Evolutionary conservation across 2,797 vertebrate species (phyloP).

Genomic region (Hapalemur alaotrensis): DNA sequence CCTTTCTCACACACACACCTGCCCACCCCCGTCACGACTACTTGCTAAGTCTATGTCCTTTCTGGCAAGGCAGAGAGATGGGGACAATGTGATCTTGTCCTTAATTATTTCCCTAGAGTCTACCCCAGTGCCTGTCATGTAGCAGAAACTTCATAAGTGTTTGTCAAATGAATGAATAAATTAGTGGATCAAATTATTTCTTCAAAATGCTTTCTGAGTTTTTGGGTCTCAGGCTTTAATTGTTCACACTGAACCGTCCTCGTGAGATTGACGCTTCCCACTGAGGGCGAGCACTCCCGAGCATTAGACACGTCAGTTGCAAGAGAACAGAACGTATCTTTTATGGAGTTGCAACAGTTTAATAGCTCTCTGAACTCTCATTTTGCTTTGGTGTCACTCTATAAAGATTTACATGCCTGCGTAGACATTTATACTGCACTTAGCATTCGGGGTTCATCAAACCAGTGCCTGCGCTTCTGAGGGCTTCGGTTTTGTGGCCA

Average conservation of each 20-base stretch:
- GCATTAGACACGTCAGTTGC: background rate
- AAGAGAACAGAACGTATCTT: background rate
- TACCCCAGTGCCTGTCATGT: background rate
- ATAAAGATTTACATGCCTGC: conserved; percentile 12
- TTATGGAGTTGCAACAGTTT: background rate
- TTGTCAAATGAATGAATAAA: background rate
- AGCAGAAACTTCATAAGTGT: background rate
- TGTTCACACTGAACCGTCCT: background rate
- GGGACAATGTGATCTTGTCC: background rate
- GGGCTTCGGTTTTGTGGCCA: background rate
- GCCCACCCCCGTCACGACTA: background rate
- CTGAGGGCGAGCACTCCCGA: background rate
- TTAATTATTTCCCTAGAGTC: background rate
- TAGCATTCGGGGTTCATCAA: background rate
- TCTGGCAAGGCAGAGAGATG: background rate
- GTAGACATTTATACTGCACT: background rate
- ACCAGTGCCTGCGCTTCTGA: background rate
- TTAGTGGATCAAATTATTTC: background rate
- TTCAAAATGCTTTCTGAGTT: background rate
- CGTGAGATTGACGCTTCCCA: background rate
- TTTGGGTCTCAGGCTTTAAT: background rate
- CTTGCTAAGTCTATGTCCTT: background rate
- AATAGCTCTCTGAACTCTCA: background rate
- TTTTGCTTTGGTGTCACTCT: background rate
- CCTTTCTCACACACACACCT: background rate